Base-by-base conservation (phyloP, 2,113 vertebrate genomes). In the Hystrix cristata region DNA sequence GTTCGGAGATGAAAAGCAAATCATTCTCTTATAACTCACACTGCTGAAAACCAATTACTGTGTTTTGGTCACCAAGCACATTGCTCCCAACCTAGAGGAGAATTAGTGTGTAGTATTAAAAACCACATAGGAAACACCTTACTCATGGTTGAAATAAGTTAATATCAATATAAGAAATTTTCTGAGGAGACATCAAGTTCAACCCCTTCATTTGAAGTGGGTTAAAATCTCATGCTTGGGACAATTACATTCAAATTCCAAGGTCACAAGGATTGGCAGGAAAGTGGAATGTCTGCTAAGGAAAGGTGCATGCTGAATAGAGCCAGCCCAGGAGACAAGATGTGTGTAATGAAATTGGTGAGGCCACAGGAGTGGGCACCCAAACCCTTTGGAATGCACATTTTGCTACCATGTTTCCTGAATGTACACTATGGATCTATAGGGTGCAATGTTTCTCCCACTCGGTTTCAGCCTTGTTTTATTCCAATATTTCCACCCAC, bases 11-110 rank as follows among this genome's bases (percentile, higher is more conserved):
- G 8, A 65, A 43, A 78, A 38, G 38, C 69, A 85, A 96, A 87
- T 96, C n/a, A 78, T 93, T 87, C 21, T 82, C 65, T 96, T 64
- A 84, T 55, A 87, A 96, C 23, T 53, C 78, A 93, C 53, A 84
- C 53, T 60, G 84, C 71, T 88, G 60, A 83, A 64, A 79, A 55
- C 80, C 57, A 87, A 21, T 85, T 95, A 72, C 46, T 51, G 65
- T 69, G 23, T 88, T 71, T 10, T 72, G 25, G 15, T 92, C 69
- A 57, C 71, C 29, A 85, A 62, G 27, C 51, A 27, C 34, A 64
- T 34, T 51, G 46, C 67, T 86, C 13, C 38, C 38, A 83, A 84
- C 16, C 51, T 69, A 57, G 55, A 43, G 84, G 21, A 88, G 43
- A 29, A 74, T 86, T 74, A 53, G 27, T 48, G 1, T 38, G 34